These are phyloP conservation scores for Tetragonisca angustula DNA, from an alignment of 2,888 invertebrate genomes.

Conservation along the genomic window DNA sequence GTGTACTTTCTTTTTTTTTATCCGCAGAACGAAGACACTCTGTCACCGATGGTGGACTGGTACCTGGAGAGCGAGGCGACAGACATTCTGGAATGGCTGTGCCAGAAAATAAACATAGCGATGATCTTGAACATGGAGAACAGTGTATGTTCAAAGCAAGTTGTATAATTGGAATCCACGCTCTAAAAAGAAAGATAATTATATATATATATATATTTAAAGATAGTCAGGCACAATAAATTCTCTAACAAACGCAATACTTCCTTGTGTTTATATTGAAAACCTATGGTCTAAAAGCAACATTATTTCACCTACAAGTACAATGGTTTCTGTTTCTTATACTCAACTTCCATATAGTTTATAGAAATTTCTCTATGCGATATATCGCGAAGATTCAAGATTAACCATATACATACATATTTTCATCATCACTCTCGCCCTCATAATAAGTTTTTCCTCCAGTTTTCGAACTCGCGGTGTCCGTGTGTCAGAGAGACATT, in stretches of 20 bases:
- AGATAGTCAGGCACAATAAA: conserved; percentile 77
- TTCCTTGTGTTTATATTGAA: conserved; percentile 50
- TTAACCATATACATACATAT: conserved; percentile 38
- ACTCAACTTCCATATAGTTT: conserved; percentile 38
- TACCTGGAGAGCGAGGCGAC: conserved; percentile 88
- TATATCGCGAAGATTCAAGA: conserved; percentile 32
- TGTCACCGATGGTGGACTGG: conserved; percentile 88
- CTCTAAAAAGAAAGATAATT: conserved; percentile 71
- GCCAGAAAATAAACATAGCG: conserved; percentile 90
- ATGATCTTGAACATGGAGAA: conserved; percentile 91
- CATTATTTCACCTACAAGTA: conserved; percentile 50
- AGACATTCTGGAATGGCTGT: conserved; percentile 89
- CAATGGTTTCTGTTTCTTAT: conserved; percentile 37
- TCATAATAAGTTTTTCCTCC: not conserved
- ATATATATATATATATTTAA: conserved; percentile 71
- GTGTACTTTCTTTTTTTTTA: not conserved
- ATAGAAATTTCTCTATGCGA: conserved; percentile 27
- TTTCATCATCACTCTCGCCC: conserved; percentile 32
- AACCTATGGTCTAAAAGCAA: conserved; percentile 48
- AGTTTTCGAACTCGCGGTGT: not conserved
- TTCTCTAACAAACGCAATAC: conserved; percentile 67
- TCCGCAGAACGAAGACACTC: conserved; percentile 85
- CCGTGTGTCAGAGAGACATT: conserved; percentile 41
- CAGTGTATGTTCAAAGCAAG: conserved; percentile 80
- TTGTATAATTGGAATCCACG: conserved; percentile 66